Base-by-base conservation (phyloP, 2,797 vertebrate genomes). In the Acrossocheilus fasciatus region DNA sequence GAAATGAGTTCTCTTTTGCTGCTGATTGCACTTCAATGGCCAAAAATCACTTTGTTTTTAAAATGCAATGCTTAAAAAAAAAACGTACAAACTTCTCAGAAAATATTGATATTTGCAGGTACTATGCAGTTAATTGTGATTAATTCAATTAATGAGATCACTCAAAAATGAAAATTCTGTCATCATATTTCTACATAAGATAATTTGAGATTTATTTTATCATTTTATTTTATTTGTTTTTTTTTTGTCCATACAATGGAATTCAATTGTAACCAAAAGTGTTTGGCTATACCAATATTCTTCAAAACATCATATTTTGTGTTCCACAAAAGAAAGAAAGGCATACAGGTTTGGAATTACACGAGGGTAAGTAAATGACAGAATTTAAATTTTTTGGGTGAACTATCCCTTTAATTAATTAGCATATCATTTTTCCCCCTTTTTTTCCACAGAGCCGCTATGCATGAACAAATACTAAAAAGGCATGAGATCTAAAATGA, bases 401-500 rank as follows among this genome's bases (percentile, higher is more conserved):
- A 45, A 26, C 57, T 2, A 59, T 77, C 3, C 4, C 41, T 80
- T 80, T 80, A 50, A 66, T 74, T 66, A 34, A 66, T 23, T 45
- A 66, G 26, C n/a, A 64, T 64, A 11, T 47, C 0, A 1, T 6
- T 52, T 6, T 52, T 8, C 0, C 0, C 62, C 14, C 17, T 1
- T 34, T 45, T 78, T 43, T 45, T 11, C 4, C 23, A 62, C 5
- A 57, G 52, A 77, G 8, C 59, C 7, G 15, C 41, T 30, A 34
- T 20, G 59, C 59, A 66, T 64, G 17, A 80, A 34, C 17, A 80
- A 47, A 43, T n/a, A 59, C 14, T 81, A 70, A 70, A 52, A 23
- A 82, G 80, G 43, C 80, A 70, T 39, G 34, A 70, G 20, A 82
- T 69, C 47, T 54, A 50, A 66, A 43, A 82, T 82, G 6, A 82